Conservation (phyloP, 2,113 vertebrate species). For the Bambusicola thoracicus region DNA sequence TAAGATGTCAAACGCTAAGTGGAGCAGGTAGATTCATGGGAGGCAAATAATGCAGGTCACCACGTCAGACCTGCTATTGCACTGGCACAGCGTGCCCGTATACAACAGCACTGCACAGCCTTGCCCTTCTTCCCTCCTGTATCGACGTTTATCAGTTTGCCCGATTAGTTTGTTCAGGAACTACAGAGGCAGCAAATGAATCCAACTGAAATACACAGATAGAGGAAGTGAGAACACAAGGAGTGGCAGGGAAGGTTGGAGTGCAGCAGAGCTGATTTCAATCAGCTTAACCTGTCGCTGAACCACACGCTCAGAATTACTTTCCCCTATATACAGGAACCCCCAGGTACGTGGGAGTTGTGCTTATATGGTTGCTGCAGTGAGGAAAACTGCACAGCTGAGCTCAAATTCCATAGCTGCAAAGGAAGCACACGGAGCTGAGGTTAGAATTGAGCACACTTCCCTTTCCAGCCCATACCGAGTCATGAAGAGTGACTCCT, state of each 20-base stretch:
- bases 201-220: not conserved
- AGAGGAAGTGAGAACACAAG: not conserved
- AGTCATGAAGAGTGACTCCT: not conserved
- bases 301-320: not conserved
- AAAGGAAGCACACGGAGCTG: not conserved
- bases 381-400: not conserved
- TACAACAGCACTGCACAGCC: fast-evolving
- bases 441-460: not conserved
- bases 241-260: not conserved
- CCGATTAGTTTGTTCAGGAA: not conserved
- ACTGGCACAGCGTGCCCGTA: fast-evolving
- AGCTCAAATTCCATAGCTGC: not conserved
- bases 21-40: not conserved
- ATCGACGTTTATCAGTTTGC: not conserved
- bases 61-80: not conserved
- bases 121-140: not conserved
- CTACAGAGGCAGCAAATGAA: conserved; percentile 12
- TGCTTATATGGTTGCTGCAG: not conserved
- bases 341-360: not conserved
- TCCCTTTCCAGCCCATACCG: not conserved
- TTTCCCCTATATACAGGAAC: not conserved
- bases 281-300: not conserved
- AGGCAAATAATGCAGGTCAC: not conserved
- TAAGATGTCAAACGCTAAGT: not conserved
- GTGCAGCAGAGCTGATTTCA: not conserved